Evolutionary conservation across 2,797 vertebrate species (phyloP).

Genomic region (Clamator glandarius): DNA sequence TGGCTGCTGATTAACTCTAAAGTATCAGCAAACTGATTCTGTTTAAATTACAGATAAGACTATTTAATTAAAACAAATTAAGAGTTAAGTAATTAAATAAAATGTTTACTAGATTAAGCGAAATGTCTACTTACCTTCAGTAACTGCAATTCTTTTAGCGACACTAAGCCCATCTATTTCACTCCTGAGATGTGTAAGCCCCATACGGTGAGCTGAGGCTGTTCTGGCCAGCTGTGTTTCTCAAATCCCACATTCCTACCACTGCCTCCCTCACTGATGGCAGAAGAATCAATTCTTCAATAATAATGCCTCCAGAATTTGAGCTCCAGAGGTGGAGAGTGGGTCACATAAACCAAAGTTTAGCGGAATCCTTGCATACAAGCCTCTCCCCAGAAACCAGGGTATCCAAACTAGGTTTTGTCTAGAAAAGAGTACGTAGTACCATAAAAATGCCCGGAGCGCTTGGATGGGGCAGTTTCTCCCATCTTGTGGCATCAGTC

Average conservation of each 20-base stretch:
- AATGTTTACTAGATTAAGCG: not conserved
- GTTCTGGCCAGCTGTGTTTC: not conserved
- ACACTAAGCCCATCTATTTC: not conserved
- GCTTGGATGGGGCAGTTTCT: not conserved
- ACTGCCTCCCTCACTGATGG: not conserved
- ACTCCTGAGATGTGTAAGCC: not conserved
- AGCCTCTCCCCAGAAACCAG: not conserved
- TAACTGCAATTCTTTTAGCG: not conserved
- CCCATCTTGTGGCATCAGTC: not conserved
- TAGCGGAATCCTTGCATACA: not conserved
- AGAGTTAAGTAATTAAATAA: not conserved
- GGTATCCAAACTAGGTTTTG: not conserved
- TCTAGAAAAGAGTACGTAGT: not conserved
- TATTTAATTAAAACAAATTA: not conserved
- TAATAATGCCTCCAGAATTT: not conserved
- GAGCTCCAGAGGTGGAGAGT: not conserved
- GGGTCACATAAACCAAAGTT: accelerated
- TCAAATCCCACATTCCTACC: not conserved
- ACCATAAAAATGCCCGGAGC: accelerated
- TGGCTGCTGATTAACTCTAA: not conserved
- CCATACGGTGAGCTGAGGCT: accelerated
- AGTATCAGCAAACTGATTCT: not conserved
- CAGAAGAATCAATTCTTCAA: not conserved
- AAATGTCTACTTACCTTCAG: constrained; percentile 48
- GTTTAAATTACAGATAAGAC: not conserved